These are phyloP conservation scores for Zeus faber DNA, from an alignment of 2,113 vertebrate genomes.

Conservation along the genomic window DNA sequence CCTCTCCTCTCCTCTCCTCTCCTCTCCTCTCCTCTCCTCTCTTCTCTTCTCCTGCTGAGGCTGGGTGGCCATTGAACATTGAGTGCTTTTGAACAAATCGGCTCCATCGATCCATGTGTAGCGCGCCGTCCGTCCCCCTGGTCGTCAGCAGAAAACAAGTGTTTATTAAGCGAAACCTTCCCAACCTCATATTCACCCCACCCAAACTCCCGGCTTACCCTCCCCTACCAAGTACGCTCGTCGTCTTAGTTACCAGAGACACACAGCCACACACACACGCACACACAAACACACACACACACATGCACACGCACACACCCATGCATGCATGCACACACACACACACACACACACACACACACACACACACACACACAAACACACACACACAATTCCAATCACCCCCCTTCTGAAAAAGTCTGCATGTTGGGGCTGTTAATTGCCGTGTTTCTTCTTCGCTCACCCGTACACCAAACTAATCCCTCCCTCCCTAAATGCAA, in stretches of 20 bases:
- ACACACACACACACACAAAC: background rate
- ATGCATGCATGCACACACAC: background rate
- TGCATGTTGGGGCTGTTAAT: no score
- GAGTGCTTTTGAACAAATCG: constrained; percentile 65
- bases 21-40: constrained; percentile 11
- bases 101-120: constrained; percentile 64
- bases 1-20: constrained; percentile 11
- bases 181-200: constrained; percentile 28
- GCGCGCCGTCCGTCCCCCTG: constrained; percentile 49
- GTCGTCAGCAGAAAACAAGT: constrained; percentile 77
- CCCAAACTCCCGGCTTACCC: background rate
- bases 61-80: constrained; percentile 50
- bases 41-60: constrained; percentile 34
- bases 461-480: no score
- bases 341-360: background rate
- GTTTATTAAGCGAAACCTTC: constrained; percentile 74
- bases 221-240: background rate
- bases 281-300: background rate
- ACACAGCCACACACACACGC: background rate
- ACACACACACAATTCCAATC: no score
- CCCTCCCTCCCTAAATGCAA: no score
- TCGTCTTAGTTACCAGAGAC: no score
- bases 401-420: no score
- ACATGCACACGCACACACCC: background rate
- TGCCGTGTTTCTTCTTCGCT: no score